phyloP scores from a whole-genome alignment of 2,797 vertebrate species.

The Erpetoichthys calabaricus region DNA sequence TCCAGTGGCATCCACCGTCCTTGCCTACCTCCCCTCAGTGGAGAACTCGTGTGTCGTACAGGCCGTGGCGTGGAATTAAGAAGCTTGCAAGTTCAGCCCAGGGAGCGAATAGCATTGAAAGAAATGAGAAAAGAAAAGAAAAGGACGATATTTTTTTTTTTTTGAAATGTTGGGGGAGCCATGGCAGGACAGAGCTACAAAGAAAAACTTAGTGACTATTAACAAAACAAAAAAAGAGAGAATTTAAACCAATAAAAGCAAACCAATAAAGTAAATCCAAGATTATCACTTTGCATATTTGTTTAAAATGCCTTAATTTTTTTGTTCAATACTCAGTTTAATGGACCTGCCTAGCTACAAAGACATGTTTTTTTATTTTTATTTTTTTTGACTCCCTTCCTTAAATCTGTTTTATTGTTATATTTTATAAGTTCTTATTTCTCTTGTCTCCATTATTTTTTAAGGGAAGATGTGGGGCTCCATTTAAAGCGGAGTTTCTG shows the following conservation, averaged over 20 bases:
- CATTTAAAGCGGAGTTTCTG: no score
- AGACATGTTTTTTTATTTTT: slow-evolving; percentile 15
- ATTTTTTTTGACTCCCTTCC: slow-evolving; percentile 6
- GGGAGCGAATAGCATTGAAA: no score
- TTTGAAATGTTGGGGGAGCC: no score
- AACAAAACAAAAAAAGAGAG: slow-evolving; percentile 30
- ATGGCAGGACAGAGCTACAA: not conserved
- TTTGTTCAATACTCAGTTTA: slow-evolving; percentile 29
- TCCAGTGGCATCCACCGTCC: not conserved
- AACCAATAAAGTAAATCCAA: slow-evolving; percentile 27
- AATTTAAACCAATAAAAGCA: slow-evolving; percentile 31
- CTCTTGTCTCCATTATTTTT: no score
- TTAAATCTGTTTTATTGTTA: slow-evolving; percentile 5
- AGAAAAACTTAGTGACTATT: slow-evolving; percentile 18
- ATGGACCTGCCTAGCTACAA: slow-evolving; percentile 17
- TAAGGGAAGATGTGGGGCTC: no score
- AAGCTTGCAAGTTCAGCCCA: not conserved
- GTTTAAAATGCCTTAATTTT: slow-evolving; percentile 53
- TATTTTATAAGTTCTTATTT: no score
- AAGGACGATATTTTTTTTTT: no score
- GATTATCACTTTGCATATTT: slow-evolving; percentile 16
- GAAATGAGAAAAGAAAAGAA: no score
- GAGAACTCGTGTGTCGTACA: not conserved
- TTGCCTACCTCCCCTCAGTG: not conserved
- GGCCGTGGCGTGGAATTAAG: not conserved